Base-by-base conservation (phyloP, 1,140 invertebrate genomes). In the Leptinotarsa lineolata region DNA sequence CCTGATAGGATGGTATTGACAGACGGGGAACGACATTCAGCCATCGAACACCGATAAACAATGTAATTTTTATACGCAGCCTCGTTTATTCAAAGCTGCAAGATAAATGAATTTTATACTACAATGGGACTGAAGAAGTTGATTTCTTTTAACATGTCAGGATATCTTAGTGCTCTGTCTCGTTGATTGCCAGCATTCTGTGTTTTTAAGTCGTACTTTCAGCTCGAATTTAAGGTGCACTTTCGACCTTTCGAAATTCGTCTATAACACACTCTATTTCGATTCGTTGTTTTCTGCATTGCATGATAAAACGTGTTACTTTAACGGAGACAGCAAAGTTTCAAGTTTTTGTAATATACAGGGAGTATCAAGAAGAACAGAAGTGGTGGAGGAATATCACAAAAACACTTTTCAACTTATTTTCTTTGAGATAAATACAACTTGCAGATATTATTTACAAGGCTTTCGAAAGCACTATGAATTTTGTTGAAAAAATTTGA, bases 91-190 rank as follows among this genome's bases (percentile, higher is more conserved):
- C 68, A 69, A 69, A 69, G 66, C 68, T 69, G 20, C 45, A 69
- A 69, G 64, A 69, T 69, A 69, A 69, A 69, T 69, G 54, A 69
- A 69, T 69, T 69, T 69, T 69, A 69, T 69, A 58, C 54, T 69
- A 69, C 68, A 69, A 69, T 69, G 68, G 68, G 54, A 69, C 58
- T 69, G 30, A 69, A 69, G 68, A 69, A 69, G 68, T 69, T 59
- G 68, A 69, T 69, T 69, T 60, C 68, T 69, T 69, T 69, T 69
- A 69, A 69, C 68, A 69, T 69, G 68, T 58, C 68, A 66, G 39
- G 64, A 66, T 66, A 66, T 66, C 64, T 66, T 66, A 66, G 22
- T 24, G 64, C 64, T 39, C 22, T 66, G 64, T 66, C 64, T 30
- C 22, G 39, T 44, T 66, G 64, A 66, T 66, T 66, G 64, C 15